These are phyloP conservation scores for Drepana falcataria DNA, from an alignment of 2,888 invertebrate genomes.

Conservation along the genomic window DNA sequence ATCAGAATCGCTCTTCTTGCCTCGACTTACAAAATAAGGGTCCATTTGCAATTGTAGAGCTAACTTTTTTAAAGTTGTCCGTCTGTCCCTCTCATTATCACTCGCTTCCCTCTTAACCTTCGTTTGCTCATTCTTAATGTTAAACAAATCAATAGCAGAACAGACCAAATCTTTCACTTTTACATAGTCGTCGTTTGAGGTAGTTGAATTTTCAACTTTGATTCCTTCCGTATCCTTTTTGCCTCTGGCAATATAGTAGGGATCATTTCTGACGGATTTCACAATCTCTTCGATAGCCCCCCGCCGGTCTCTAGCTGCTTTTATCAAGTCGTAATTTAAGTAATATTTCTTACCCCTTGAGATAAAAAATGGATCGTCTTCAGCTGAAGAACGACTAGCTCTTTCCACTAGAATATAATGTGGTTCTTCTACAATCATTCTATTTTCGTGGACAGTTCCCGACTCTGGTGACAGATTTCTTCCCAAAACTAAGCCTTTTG, in stretches of 20 bases:
- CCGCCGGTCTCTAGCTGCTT: conserved; percentile 52
- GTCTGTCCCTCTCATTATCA: conserved; percentile 57
- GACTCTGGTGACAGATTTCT: conserved; percentile 20
- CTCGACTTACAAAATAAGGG: conserved; percentile 67
- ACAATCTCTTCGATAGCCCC: conserved; percentile 66
- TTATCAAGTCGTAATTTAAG: conserved; percentile 30
- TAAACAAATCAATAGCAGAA: conserved; percentile 47
- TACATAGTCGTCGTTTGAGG: conserved; percentile 26
- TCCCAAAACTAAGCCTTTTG: conserved; percentile 13
- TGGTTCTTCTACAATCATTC: conserved; percentile 76
- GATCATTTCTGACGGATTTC: conserved; percentile 68
- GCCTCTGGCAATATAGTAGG: conserved; percentile 75
- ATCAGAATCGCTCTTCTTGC: conserved; percentile 45
- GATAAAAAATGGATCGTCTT: conserved; percentile 64
- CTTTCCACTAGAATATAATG: conserved; percentile 71
- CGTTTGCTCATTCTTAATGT: conserved; percentile 26
- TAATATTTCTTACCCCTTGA: conserved; percentile 60
- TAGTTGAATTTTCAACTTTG: conserved; percentile 28
- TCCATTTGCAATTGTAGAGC: conserved; percentile 65
- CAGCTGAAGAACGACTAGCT: conserved; percentile 59
- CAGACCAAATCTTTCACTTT: conserved; percentile 62
- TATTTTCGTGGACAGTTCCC: conserved; percentile 51
- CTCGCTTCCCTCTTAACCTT: conserved; percentile 51
- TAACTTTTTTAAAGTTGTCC: conserved; percentile 60
- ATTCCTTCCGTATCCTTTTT: conserved; percentile 48